Evolutionary conservation across 2,888 invertebrate species (phyloP), one percentile per base, ranked within the genome.

Genomic region (Bursaphelenchus okinawaensis): DNA sequence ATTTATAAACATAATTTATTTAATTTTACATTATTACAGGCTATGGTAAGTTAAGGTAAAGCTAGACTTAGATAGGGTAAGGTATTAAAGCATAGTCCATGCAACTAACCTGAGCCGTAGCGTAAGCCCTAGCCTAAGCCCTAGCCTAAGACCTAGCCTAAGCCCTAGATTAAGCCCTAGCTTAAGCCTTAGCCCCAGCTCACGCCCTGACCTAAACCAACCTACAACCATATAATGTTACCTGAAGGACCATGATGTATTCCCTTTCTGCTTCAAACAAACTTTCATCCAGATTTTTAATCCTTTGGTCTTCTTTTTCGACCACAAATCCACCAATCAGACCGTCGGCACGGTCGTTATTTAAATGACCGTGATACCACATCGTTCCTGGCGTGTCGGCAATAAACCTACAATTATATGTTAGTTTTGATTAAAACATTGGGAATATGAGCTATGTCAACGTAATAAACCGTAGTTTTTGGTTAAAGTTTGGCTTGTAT

Each of bases 341-440:
- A 9, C 80, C 80, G 55, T 80, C 79, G 7, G 75, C 75, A 23
- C 80, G 58, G 63, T 80, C 79, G 8, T 73, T 73, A 62, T 74
- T 75, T 70, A 79, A 63, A 63, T 79, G 79, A 8, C 79, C 79
- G 56, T 79, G 74, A 28, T 68, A 67, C 64, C 70, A 71, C 59
- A 76, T 77, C 3, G 79, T 80, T 55, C 80, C 80, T 26, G 72
- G 70, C 7, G 69, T 73, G 62, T 80, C 80, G 7, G 80, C 80
- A 55, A 76, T 75, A 62, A 80, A 80, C 7, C 77, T 69, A 56
- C 80, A 80, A 40, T 3, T 3, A 40, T 16, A 4, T 4, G 3
- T 12, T 6, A 40, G 1, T 40, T n/a, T 12, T 4, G n/a, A 40
- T n/a, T 40, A 16, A 1, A 6, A 40, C n/a, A n/a, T n/a, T n/a